Evolutionary conservation across 1,140 invertebrate genomes (phyloP).

Genomic region (Argopecten irradians): DNA sequence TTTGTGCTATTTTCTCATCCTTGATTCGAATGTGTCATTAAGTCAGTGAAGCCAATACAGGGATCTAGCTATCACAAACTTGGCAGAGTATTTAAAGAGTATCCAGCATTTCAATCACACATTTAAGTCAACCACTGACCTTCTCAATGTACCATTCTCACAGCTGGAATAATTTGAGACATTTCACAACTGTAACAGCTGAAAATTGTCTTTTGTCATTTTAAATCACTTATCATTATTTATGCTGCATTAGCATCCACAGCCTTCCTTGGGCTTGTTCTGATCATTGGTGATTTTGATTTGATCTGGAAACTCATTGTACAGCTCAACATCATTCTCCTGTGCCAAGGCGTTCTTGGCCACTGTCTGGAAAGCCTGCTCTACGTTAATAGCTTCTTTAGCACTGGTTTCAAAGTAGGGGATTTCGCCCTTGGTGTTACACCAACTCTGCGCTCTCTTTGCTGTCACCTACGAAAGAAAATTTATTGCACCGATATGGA

Average conservation of each 20-base stretch:
- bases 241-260: conserved; percentile 70
- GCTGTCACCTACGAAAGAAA: conserved; percentile 85
- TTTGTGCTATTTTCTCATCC: too few relatives aligned
- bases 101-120: conserved; percentile 14
- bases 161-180: not conserved
- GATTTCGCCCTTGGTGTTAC: conserved; percentile 98
- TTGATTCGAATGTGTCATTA: not conserved
- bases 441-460: conserved; percentile 98
- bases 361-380: conserved; percentile 98
- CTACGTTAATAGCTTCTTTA: conserved; percentile 98
- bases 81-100: conserved; percentile 6
- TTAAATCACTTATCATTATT: conserved; percentile 13
- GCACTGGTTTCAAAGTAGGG: conserved; percentile 99
- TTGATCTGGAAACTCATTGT: conserved; percentile 98
- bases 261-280: conserved; percentile 70
- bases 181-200: conserved; percentile 15
- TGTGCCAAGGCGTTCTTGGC: conserved; percentile 97
- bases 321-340: conserved; percentile 90
- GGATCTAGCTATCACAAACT: conserved; percentile 14
- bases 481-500: not conserved
- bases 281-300: conserved; percentile 83
- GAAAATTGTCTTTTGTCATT: conserved; percentile 8
- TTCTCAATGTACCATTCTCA: conserved; percentile 12
- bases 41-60: not conserved
- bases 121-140: not conserved